phyloP scores from a whole-genome alignment of 2,113 vertebrate genomes.

The Vimba vimba region DNA sequence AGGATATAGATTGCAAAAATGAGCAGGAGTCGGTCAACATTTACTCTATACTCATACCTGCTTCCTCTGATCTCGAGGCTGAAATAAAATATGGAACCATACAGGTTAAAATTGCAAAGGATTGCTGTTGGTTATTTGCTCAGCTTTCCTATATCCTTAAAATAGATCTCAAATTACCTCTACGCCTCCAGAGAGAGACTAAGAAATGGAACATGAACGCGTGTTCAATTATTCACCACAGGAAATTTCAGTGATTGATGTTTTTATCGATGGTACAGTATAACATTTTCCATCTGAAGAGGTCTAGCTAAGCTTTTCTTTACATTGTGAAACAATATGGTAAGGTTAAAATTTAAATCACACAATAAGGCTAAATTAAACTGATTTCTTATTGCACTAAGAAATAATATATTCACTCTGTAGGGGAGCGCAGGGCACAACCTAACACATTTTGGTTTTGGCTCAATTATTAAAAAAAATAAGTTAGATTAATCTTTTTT shows the following conservation, averaged over 20 bases:
- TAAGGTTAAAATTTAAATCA: background rate
- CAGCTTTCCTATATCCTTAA: conserved; percentile 62
- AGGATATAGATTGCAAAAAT: conserved; percentile 10
- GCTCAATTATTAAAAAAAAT: too few relatives aligned
- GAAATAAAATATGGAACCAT: background rate
- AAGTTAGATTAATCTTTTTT: too few relatives aligned
- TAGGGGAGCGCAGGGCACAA: too few relatives aligned
- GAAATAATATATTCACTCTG: background rate
- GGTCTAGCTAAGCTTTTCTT: conserved; percentile 6
- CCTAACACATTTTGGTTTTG: too few relatives aligned
- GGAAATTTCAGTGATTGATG: conserved; percentile 74
- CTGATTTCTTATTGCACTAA: background rate
- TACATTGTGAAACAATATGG: background rate
- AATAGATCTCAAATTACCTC: conserved; percentile 68
- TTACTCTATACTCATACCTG: conserved; percentile 13
- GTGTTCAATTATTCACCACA: conserved; percentile 80
- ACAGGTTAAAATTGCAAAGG: conserved; percentile 1
- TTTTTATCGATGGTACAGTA: conserved; percentile 45
- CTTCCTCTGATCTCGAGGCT: background rate
- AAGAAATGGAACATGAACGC: conserved; percentile 62
- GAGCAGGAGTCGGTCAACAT: background rate
- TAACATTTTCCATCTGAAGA: conserved; percentile 25
- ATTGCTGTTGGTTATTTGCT: conserved; percentile 68
- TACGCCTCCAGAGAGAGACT: conserved; percentile 74
- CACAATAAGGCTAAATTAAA: background rate